A percentile compares a stretch with the other conserved stretches of the same genome.
Evolutionary conservation across 2,888 invertebrate genomes (phyloP).

Genomic region (Nomada ruficornis): DNA sequence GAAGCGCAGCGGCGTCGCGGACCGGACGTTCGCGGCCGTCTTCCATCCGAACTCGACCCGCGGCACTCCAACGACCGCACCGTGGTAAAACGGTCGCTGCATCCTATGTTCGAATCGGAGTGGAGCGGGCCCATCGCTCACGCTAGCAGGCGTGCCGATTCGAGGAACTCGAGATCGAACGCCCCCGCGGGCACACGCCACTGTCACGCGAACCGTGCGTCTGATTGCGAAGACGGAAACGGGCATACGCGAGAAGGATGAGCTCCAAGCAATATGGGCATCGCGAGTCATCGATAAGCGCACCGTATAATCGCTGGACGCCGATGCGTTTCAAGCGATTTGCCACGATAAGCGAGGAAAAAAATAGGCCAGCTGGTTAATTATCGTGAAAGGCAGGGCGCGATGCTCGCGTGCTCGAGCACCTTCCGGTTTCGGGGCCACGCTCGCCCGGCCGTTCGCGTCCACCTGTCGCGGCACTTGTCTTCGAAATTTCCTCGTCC

Average conservation of each 20-base stretch:
- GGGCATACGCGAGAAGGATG: too few species aligned
- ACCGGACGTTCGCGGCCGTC: constrained; percentile 17
- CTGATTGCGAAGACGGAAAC: neutral
- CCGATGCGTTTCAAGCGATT: neutral
- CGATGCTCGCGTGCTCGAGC: constrained; percentile 73
- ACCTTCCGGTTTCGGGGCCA: constrained; percentile 78
- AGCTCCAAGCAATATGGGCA: too few species aligned
- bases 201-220: constrained; percentile 76
- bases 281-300: too few species aligned
- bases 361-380: neutral
- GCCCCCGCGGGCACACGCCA: constrained; percentile 83
- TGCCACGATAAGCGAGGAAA: neutral
- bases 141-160: constrained; percentile 36
- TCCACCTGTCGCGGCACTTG: constrained; percentile 37
- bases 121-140: constrained; percentile 55
- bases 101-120: constrained; percentile 12
- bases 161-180: constrained; percentile 68
- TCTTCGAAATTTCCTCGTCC: constrained; percentile 39
- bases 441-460: constrained; percentile 56
- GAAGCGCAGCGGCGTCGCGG: constrained; percentile 51
- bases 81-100: constrained; percentile 52
- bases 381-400: neutral
- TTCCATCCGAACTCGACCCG: constrained; percentile 23
- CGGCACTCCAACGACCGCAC: constrained; percentile 33
- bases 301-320: too few species aligned